A percentile compares a stretch with the other conserved stretches of the same genome.
These are phyloP conservation scores for Cataglyphis rosenhaueri DNA, from an alignment of 2,888 invertebrate genomes.

Conservation along the genomic window DNA sequence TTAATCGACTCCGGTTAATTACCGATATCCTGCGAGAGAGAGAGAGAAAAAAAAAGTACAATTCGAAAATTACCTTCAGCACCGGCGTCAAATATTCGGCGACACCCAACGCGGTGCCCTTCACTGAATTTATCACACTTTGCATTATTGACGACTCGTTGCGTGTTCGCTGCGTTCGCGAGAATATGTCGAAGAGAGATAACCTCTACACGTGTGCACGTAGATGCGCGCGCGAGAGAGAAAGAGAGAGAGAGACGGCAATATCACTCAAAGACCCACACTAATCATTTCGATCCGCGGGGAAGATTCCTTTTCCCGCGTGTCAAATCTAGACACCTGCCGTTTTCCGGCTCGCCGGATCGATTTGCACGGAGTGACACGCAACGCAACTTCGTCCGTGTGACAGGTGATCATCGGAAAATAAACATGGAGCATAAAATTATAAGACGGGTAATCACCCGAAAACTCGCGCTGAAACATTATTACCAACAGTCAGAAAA, in stretches of 20 bases:
- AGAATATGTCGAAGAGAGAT: background rate
- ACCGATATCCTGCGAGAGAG: background rate
- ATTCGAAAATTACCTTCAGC: slow-evolving; percentile 91
- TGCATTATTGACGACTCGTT: slow-evolving; percentile 89
- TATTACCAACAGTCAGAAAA: background rate
- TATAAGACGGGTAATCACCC: slow-evolving; percentile 3
- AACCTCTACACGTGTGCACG: slow-evolving; percentile 27
- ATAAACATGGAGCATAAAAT: background rate
- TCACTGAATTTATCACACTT: slow-evolving; percentile 97
- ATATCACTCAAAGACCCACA: background rate
- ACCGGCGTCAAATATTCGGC: slow-evolving; percentile 99
- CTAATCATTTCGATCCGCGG: background rate
- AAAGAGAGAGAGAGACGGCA: background rate
- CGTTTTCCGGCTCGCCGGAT: slow-evolving; percentile 12
- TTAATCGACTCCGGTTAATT: slow-evolving; percentile 2
- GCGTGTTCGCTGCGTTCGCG: background rate
- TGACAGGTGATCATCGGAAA: slow-evolving; percentile 4
- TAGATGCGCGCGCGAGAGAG: background rate
- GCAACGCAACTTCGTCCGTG: slow-evolving; percentile 4
- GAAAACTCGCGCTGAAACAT: background rate
- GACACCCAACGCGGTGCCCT: slow-evolving; percentile 97
- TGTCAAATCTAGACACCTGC: background rate
- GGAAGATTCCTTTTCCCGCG: no score
- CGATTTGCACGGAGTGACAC: background rate
- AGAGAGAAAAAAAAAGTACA: background rate